Conservation (phyloP, 2,113 vertebrate genomes). For the Gnathonemus echidnorhynchus region DNA sequence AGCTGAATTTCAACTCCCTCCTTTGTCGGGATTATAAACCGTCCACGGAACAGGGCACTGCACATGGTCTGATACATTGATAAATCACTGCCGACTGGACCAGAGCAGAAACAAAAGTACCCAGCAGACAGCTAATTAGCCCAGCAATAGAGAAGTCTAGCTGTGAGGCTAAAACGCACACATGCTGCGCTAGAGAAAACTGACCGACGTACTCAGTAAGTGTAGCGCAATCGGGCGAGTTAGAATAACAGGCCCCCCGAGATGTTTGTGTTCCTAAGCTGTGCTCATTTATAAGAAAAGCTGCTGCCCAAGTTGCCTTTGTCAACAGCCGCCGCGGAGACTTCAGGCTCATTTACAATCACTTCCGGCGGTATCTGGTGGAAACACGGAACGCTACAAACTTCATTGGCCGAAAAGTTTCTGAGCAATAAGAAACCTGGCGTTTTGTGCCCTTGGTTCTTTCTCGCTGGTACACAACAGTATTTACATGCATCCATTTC, state of each 20-base stretch:
- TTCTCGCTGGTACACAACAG: neutral
- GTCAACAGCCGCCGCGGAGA: neutral
- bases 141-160: neutral
- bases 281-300: neutral
- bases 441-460: neutral
- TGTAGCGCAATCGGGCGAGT: neutral
- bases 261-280: neutral
- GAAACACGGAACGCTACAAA: neutral
- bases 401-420: neutral
- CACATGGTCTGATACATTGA: neutral
- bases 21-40: neutral
- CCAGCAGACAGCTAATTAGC: neutral
- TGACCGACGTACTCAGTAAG: neutral
- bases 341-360: neutral
- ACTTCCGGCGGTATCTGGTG: neutral
- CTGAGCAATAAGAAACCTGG: neutral
- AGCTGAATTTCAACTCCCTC: neutral
- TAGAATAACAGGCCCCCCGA: neutral
- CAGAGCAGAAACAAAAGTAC: neutral
- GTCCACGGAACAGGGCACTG: neutral
- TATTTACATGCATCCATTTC: neutral
- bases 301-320: neutral
- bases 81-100: neutral
- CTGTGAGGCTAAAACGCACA: neutral
- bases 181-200: neutral